Evolutionary conservation across 53 echinoderm and acorn worm genomes (phyloP).

Genomic region (Zoroaster sp.): DNA sequence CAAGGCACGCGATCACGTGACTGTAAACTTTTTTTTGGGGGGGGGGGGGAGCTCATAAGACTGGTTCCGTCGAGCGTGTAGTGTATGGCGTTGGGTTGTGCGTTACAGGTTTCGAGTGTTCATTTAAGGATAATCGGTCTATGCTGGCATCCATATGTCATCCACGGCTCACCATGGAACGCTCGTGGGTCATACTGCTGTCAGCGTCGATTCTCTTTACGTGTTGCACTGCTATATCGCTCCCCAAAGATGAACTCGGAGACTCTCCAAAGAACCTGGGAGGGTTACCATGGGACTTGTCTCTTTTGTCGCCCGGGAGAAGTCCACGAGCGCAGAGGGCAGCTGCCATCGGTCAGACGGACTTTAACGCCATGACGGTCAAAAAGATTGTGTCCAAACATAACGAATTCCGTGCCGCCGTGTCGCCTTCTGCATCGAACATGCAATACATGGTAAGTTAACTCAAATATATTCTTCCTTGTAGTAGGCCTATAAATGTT

Average conservation of each 20-base stretch:
- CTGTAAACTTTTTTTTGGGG: background rate
- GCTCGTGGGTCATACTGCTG: background rate
- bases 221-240: background rate
- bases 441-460: conserved; percentile 57
- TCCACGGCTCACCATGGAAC: background rate
- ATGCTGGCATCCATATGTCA: background rate
- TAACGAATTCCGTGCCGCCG: conserved; percentile 7
- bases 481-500: too few species aligned
- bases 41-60: background rate
- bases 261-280: background rate
- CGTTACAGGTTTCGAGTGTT: background rate
- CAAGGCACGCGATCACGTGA: conserved; percentile 41
- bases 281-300: background rate
- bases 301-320: background rate
- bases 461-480: too few species aligned
- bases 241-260: background rate
- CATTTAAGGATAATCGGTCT: background rate
- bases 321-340: background rate
- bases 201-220: background rate
- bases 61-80: background rate
- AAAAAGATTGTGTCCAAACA: conserved; percentile 34
- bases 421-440: conserved; percentile 26
- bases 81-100: background rate
- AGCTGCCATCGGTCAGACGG: conserved; percentile 3
- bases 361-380: background rate